Base-by-base conservation (phyloP, 1,140 invertebrate species). In the Mizuhopecten yessoensis region DNA sequence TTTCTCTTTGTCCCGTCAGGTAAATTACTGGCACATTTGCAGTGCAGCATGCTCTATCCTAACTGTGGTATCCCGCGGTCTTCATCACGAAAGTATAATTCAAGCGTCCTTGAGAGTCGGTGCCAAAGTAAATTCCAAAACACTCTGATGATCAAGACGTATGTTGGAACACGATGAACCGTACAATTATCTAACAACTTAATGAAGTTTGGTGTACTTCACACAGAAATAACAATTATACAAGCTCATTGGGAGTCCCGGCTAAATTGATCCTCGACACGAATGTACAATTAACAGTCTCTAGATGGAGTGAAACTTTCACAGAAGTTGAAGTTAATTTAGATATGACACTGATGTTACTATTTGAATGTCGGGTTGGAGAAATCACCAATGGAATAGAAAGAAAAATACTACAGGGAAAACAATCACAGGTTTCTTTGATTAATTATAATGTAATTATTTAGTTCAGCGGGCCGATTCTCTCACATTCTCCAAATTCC, bases 191-290 rank as follows among this genome's bases (percentile, higher is more conserved):
- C 57, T 75, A 75, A 75, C 57, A n/a, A 13, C 57, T 75, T 45
- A 75, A 75, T 75, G 57, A 75, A 75, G n/a, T 75, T 75, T 75
- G 57, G 57, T 75, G 57, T 75, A 75, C 57, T 75, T 75, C 29
- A 75, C 23, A 11, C n/a, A 75, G 23, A 75, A 75, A 29, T n/a
- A 29, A 75, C 57, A 75, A 75, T 75, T 75, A 75, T 29, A 75
- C 57, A 75, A 75, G 17, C n/a, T 29, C 57, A 75, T 17, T n/a
- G 23, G 57, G 29, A 75, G 42, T 3, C 57, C 29, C 57, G 23
- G n/a, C 9, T 75, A 75, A 75, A 29, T 75, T 75, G 57, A n/a
- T 75, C 20, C 5, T 75, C 57, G 29, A 75, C 57, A 75, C 29
- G 57, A 75, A 75, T 17, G 57, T 29, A 75, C 57, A 75, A 75